Base-by-base conservation (phyloP, 2,113 vertebrate species). In the Xiphophorus hellerii region DNA sequence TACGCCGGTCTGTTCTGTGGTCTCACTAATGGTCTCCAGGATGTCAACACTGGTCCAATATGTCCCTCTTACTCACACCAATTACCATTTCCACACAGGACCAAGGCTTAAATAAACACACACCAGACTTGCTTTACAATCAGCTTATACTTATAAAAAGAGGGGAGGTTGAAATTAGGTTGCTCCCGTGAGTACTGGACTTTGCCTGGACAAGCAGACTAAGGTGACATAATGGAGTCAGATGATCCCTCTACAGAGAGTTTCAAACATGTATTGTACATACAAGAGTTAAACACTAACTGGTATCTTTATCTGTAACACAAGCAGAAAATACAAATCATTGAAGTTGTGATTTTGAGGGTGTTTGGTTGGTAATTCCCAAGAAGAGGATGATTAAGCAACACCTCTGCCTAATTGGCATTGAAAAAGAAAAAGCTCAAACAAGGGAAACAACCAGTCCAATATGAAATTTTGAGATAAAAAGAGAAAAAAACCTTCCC, bases 201-300 rank as follows among this genome's bases (percentile, higher is more conserved):
- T 84, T 76, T 72, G 72, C 88, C 84, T 74, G 79, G 85, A 87
- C 75, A 67, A 77, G 78, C 67, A 33, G 74, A 75, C 84, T 35
- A 77, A 73, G 73, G 90, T 89, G 90, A 93, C 88, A 92, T 87
- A 91, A 92, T 91, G 84, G 77, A 90, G 90, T 77, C 84, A 87
- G 65, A 86, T 82, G 78, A 92, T 74, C 61, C 76, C 77, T 86
- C 84, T 71, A 71, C 62, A 63, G 87, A 80, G 76, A 78, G 54
- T 84, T 90, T 80, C 72, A 87, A 76, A 81, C 54, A 20, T 77
- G 35, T 42, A 80, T 83, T 83, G 80, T 71, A 83, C 75, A 84
- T 22, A 37, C 28, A 44, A 25, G 1, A 67, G 35, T 31, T 61
- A 13, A 60, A 69, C 48, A 17, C 51, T 1, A 5, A 11, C 42